Conservation (phyloP, 37 sponge, comb jelly and placozoan species). For the Chondrosia reniformis region DNA sequence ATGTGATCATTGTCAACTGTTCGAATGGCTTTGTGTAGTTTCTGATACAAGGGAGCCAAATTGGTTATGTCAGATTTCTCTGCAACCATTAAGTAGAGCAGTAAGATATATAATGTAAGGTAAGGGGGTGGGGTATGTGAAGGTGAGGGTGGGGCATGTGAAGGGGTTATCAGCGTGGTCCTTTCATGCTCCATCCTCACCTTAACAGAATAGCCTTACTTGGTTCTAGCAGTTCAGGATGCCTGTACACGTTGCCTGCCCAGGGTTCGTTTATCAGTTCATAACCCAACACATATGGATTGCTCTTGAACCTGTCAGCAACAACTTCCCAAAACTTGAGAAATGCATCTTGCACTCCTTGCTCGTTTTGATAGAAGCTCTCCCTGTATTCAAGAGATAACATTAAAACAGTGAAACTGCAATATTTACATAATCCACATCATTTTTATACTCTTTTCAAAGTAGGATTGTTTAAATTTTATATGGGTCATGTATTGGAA, state of each 20-base stretch:
- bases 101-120: too few relatives aligned
- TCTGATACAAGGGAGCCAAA: constrained; percentile 73
- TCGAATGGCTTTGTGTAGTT: constrained; percentile 63
- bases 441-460: too few relatives aligned
- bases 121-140: too few relatives aligned
- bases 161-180: too few relatives aligned
- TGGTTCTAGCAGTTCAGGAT: constrained; percentile 67
- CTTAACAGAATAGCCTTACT: too few relatives aligned
- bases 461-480: background rate
- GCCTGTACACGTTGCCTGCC: constrained; percentile 74
- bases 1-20: constrained; percentile 63
- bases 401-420: background rate
- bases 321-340: constrained; percentile 68
- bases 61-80: constrained; percentile 58
- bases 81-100: too few relatives aligned
- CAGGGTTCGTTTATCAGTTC: constrained; percentile 93
- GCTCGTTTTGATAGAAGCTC: constrained; percentile 77
- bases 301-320: constrained; percentile 55
- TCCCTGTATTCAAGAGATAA: constrained; percentile 34
- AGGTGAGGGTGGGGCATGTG: too few relatives aligned
- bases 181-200: too few relatives aligned
- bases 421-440: background rate
- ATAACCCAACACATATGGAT: constrained; percentile 69
- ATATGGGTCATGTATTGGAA: background rate
- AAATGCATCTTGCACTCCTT: constrained; percentile 64